Base-by-base conservation (phyloP, 2,113 vertebrate genomes). In the Pluvialis apricaria region DNA sequence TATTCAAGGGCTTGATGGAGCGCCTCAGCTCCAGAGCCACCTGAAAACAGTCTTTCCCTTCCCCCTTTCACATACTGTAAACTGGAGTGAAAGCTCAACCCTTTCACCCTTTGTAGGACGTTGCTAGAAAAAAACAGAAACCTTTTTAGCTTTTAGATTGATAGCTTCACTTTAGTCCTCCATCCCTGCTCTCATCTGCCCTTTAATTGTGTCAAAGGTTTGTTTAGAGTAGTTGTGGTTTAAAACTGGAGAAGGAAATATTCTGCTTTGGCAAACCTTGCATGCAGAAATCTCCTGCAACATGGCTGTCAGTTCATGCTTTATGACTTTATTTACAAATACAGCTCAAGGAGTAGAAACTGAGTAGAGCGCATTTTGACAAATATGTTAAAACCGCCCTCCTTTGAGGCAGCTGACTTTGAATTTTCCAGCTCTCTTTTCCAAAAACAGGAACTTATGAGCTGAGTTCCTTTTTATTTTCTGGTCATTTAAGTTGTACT, bases 141-240 rank as follows among this genome's bases (percentile, higher is more conserved):
- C 6, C 12, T 75, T 85, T 94, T 84, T 45, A 44, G 60, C 24
- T 78, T 84, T 81, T 75, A 73, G 68, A 75, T 54, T 73, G 17
- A 9, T 81, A 88, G 70, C 61, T 93, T 86, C 61, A 24, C 15
- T 86, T 95, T 28, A 49, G 19, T 83, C 73, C 64, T 81, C 13
- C 2, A 2, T 87, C 44, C 54, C 11, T 92, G 25, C 15, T 92
- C 34, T 90, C 62, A 38, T 90, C 44, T 84, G 22, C 40, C 51
- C 52, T 83, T 70, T 60, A 62, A 40, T 68, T 81, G 42, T 92
- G 78, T 66, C 2, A 1, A 65, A 91, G n/a, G 13, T 83, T 95
- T 94, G 49, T 92, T 78, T 91, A 76, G 61, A 93, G 88, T 60
- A 84, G 38, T 45, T 91, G 86, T 66, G 62, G 66, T 85, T 94